Conservation (phyloP, 2,888 invertebrate genomes). For the Eupsilia transversa region DNA sequence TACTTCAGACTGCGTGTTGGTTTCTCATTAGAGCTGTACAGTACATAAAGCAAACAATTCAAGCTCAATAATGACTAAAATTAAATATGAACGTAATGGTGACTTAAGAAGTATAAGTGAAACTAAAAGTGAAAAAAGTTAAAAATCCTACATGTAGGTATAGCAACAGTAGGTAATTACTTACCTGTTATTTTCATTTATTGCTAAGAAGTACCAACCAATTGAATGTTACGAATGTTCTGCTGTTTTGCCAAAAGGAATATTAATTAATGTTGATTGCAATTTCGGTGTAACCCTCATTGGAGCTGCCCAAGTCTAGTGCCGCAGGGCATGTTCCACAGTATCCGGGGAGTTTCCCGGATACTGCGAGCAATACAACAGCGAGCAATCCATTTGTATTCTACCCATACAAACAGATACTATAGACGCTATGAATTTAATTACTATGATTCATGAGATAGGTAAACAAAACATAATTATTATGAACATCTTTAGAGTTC, state of each 20-base stretch:
- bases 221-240: not conserved
- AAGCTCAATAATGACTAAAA: not conserved
- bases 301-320: constrained; percentile 48
- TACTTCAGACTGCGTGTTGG: not conserved
- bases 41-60: not conserved
- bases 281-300: constrained; percentile 28
- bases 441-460: not conserved
- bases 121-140: not conserved
- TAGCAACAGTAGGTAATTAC: no score
- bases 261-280: constrained; percentile 39
- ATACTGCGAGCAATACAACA: constrained; percentile 54
- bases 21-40: not conserved
- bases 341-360: constrained; percentile 54
- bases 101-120: not conserved
- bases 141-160: not conserved
- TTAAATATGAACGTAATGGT: not conserved
- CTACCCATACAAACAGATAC: not conserved
- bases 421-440: not conserved
- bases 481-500: no score
- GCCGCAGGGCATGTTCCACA: constrained; percentile 56
- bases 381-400: constrained; percentile 32
- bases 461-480: no score
- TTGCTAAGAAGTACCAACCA: not conserved
- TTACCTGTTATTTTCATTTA: no score
- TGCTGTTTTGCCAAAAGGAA: constrained; percentile 8